Base-by-base conservation (phyloP, 2,113 vertebrate species). In the Chlamydotis undulata region DNA sequence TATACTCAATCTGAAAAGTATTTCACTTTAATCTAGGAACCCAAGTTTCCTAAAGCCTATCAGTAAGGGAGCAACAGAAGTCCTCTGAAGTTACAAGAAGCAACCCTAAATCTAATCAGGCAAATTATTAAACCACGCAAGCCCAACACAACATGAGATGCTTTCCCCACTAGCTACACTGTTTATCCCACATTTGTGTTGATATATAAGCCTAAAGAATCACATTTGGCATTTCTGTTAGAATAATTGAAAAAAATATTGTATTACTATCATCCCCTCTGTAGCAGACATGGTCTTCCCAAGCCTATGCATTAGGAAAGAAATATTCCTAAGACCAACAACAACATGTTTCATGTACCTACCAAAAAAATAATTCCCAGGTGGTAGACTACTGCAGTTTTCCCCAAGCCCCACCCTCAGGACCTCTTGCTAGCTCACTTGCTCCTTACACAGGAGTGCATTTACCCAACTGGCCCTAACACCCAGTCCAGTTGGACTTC, bases 291-390 rank as follows among this genome's bases (percentile, higher is more conserved):
- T 7, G 15, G 33, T 19, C 9, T 9, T 41, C 24, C 18, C n/a
- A 64, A 59, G 10, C 18, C 49, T n/a, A 11, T 1, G 6, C 39
- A 63, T 39, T 45, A 84, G 6, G 35, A 89, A 78, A 31, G 6
- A 49, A 60, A 52, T 10, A 71, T 41, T 41, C 31, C 7, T 9
- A 71, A 75, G 25, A 64, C 35, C 24, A 55, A 24, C 7, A 53
- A n/a, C 31, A 43, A 28, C 0, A 0, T 7, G 8, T 50, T 79
- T 68, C 53, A 75, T 19, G 5, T 43, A 56, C 43, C 37, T 33
- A 82, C 12, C 45, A 60, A 86, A 73, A 64, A 64, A 43, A 12
- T 12, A 73, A 64, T 14, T 91, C 35, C 53, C 39, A 68, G 25
- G 29, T 47, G 19, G 14, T 25, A 22, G 83, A 59, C 24, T 39